Percentiles rank a stretch among this genome's conserved stretches.
Conservation (phyloP, 2,888 invertebrate species). For the Microplitis manilae region DNA sequence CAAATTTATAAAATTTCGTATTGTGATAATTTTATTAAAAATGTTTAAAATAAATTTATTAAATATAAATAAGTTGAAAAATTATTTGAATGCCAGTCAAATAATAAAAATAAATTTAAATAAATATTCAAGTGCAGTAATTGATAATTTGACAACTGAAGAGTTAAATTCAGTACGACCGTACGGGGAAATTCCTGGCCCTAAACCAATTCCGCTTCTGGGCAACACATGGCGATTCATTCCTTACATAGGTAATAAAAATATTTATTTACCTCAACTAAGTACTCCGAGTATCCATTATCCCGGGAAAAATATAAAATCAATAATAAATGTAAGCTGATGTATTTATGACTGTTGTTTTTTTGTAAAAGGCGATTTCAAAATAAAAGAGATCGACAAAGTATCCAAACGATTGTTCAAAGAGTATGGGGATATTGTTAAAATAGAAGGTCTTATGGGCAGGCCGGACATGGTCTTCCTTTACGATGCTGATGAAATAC, state of each 20-base stretch:
- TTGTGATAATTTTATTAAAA: not conserved
- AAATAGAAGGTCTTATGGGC: constrained; percentile 79
- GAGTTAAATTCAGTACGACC: constrained; percentile 60
- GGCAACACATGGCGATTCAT: constrained; percentile 89
- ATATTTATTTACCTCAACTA: constrained; percentile 3
- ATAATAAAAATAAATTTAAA: not conserved
- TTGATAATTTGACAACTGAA: constrained; percentile 40
- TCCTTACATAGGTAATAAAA: constrained; percentile 75
- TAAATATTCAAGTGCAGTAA: constrained; percentile 36
- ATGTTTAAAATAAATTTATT: not conserved
- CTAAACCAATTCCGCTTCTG: constrained; percentile 80
- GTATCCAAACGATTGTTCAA: constrained; percentile 76
- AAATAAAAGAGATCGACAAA: constrained; percentile 79
- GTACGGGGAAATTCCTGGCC: constrained; percentile 83
- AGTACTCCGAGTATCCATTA: constrained; percentile 5
- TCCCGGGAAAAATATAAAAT: not conserved
- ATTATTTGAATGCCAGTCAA: not conserved
- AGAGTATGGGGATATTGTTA: constrained; percentile 80
- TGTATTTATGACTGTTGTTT: constrained; percentile 2
- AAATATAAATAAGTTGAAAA: not conserved
- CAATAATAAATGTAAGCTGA: not conserved
- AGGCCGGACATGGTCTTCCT: constrained; percentile 83
- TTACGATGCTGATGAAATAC: constrained; percentile 81
- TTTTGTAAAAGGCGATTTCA: constrained; percentile 74
- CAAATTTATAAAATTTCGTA: not conserved